Evolutionary conservation across 2,888 invertebrate species (phyloP), one percentile per base, ranked within the genome.

Genomic region (Chalcosyrphus nemorum): DNA sequence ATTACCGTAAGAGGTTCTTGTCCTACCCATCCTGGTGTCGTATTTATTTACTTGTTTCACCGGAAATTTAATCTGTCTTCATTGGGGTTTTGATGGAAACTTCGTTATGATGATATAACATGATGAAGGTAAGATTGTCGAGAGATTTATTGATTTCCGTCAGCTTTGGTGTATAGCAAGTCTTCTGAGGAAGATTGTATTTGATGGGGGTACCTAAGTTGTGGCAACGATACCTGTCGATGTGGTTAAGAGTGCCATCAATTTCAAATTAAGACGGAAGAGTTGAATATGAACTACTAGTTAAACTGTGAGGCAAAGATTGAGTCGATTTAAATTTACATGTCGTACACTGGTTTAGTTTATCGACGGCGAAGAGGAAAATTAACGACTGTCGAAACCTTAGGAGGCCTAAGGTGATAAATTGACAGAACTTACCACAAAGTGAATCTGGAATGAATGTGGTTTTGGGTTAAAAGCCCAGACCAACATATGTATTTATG

Each of bases 131-230:
- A 50, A 57, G 45, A 56, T 61, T 29, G 45, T 61, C 21, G 45
- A 38, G 38, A 29, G 29, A 78, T 78, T 77, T 78, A 78, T 78
- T 71, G 71, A 78, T 38, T 65, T 65, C 27, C 63, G 41, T 52
- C 59, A 72, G 52, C 27, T 72, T 59, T 13, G 61, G 50, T 71
- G 13, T 38, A 32, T 52, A 27, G n/a, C n/a, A 7, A 15, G 11
- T 4, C n/a, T n/a, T 27, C 6, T 27, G 24, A 50, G 6, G 6
- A 17, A 29, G 19, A 45, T 45, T 63, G n/a, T n/a, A 13, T 47
- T 32, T 63, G 52, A 27, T 4, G 5, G 52, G n/a, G 3, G 13
- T 38, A 38, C 38, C 4, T 38, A 5, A 38, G 13, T 13, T 2
- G 17, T 17, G 6, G 1, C 7, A 6, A 1, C 19, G 9, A 45